A percentile compares a stretch with the other conserved stretches of the same genome.
Evolutionary conservation across 1,140 invertebrate species (phyloP).

Genomic region (Drosophila miranda): DNA sequence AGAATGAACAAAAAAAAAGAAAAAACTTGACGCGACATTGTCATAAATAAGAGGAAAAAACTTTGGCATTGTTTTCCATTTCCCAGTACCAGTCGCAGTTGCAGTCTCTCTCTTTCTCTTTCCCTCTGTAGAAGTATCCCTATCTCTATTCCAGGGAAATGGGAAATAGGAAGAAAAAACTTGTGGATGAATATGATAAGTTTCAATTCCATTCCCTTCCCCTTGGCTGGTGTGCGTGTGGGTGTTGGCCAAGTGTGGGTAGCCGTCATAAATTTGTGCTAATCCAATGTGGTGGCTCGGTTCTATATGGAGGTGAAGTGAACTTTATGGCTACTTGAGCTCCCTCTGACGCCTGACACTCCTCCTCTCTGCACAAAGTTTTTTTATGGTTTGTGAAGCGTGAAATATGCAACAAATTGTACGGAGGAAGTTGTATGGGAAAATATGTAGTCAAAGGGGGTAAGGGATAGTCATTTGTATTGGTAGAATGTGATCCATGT

Average conservation of each 20-base stretch:
- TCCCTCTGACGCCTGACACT: constrained; percentile 24
- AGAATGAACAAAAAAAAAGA: constrained; percentile 7
- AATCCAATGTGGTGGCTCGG: constrained; percentile 67
- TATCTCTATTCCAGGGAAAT: constrained; percentile 4
- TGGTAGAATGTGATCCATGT: too few relatives aligned
- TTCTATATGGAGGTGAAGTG: constrained; percentile 68
- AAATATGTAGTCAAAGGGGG: not conserved
- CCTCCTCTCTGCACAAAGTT: constrained; percentile 44
- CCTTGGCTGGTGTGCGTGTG: not conserved
- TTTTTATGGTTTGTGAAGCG: constrained; percentile 71
- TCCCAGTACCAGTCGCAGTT: not conserved
- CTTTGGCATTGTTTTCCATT: constrained; percentile 57
- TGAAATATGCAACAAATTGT: constrained; percentile 75
- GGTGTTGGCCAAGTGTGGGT: constrained; percentile 35
- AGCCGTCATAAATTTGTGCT: constrained; percentile 69
- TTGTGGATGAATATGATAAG: constrained; percentile 79
- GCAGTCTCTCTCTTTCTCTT: too few relatives aligned
- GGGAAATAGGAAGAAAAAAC: constrained; percentile 19
- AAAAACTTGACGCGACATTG: constrained; percentile 75
- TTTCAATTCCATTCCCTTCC: constrained; percentile 35
- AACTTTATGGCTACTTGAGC: constrained; percentile 76
- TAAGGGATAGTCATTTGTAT: too few relatives aligned
- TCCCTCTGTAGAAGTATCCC: too few relatives aligned
- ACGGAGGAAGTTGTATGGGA: constrained; percentile 2
- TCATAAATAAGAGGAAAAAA: constrained; percentile 76